A percentile compares a stretch with the other conserved stretches of the same genome.
Conservation (phyloP, 2,797 vertebrate species). For the Cetoscarus ocellatus region DNA sequence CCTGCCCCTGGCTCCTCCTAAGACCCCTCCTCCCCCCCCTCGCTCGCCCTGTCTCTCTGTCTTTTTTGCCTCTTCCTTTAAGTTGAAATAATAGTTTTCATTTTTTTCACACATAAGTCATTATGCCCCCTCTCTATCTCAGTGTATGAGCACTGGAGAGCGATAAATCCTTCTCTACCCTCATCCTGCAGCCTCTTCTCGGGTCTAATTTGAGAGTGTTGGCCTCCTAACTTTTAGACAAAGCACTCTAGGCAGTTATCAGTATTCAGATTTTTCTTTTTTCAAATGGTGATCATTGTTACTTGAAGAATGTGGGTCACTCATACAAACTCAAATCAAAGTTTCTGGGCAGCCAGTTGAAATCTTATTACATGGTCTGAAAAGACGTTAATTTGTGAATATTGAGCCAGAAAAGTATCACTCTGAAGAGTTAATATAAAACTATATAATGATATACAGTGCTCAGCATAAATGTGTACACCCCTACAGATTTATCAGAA, state of each 20-base stretch:
- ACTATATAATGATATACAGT: not conserved
- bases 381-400: slow-evolving; percentile 50
- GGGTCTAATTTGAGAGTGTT: slow-evolving; percentile 72
- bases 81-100: slow-evolving; percentile 76
- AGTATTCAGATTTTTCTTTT: slow-evolving; percentile 75
- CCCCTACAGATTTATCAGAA: no score
- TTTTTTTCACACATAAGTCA: slow-evolving; percentile 76
- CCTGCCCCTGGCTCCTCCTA: slow-evolving; percentile 80
- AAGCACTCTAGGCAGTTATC: slow-evolving; percentile 83
- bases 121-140: slow-evolving; percentile 78
- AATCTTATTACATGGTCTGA: slow-evolving; percentile 77
- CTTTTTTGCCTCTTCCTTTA: slow-evolving; percentile 62
- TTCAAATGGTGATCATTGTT: slow-evolving; percentile 69
- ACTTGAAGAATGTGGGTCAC: slow-evolving; percentile 85
- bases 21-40: slow-evolving; percentile 49
- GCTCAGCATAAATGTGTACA: no score
- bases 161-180: slow-evolving; percentile 70
- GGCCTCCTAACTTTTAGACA: slow-evolving; percentile 75
- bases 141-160: slow-evolving; percentile 72
- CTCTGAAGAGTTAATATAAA: slow-evolving; percentile 27
- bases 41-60: slow-evolving; percentile 28
- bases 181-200: slow-evolving; percentile 47
- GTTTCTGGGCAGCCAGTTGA: slow-evolving; percentile 63
- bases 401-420: slow-evolving; percentile 42
- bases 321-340: slow-evolving; percentile 77